A percentile compares a stretch with the other conserved stretches of the same genome.
These are phyloP conservation scores for Nyctalus aviator DNA, from an alignment of 2,797 vertebrate genomes.

Conservation along the genomic window DNA sequence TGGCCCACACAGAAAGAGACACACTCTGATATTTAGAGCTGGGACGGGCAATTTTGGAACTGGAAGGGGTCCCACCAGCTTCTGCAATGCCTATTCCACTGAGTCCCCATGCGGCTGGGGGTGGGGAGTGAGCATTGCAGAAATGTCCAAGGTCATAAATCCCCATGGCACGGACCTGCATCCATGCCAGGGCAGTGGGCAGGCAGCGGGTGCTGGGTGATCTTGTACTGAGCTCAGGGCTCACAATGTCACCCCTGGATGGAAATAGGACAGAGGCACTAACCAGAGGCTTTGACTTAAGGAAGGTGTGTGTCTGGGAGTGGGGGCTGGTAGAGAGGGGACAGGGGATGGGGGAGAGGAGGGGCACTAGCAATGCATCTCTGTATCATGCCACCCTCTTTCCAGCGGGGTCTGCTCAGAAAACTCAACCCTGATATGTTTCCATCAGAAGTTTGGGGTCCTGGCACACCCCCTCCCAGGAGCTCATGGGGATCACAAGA, in stretches of 20 bases:
- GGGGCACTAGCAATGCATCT: neutral
- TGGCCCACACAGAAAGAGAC: neutral
- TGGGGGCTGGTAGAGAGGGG: too few species aligned
- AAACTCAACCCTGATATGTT: neutral
- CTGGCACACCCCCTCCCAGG: neutral
- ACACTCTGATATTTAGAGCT: neutral
- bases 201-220: neutral
- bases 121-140: neutral
- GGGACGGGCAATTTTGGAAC: neutral
- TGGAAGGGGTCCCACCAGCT: neutral
- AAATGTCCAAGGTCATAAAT: neutral
- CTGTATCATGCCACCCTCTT: neutral
- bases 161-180: neutral
- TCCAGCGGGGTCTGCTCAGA: neutral
- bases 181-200: neutral
- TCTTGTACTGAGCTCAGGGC: neutral
- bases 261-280: neutral
- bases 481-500: neutral
- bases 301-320: neutral
- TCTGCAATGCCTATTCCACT: neutral
- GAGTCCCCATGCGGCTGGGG: neutral
- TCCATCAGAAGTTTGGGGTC: neutral
- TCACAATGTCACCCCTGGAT: neutral
- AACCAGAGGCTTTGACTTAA: neutral
- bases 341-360: rapidly evolving